Evolutionary conservation across 2,888 invertebrate genomes (phyloP).

Genomic region (Drosophila falleni): DNA sequence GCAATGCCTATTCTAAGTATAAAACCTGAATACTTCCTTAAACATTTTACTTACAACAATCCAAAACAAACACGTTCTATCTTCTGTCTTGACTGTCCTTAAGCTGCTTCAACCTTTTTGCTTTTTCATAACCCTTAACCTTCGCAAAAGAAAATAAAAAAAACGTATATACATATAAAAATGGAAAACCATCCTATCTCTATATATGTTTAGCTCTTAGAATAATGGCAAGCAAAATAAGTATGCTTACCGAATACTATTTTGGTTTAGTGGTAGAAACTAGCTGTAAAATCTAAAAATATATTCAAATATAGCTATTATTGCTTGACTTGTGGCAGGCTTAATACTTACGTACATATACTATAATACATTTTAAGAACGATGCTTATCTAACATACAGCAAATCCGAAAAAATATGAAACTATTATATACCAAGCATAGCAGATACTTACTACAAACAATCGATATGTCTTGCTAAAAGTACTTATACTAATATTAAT

Average conservation of each 20-base stretch:
- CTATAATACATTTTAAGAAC: conserved; percentile 53
- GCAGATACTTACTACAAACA: conserved; percentile 20
- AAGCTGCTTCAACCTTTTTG: conserved; percentile 40
- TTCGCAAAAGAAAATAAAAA: conserved; percentile 7
- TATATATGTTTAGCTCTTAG: conserved; percentile 67
- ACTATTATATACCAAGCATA: conserved; percentile 31
- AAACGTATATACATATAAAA: conserved; percentile 4
- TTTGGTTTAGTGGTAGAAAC: conserved; percentile 61
- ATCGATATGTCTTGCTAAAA: conserved; percentile 69
- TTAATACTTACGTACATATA: conserved; percentile 41
- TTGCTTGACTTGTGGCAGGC: conserved; percentile 65
- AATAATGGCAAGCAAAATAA: conserved; percentile 61
- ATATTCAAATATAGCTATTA: conserved; percentile 32
- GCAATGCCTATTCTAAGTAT: conserved; percentile 30
- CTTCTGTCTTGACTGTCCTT: conserved; percentile 40
- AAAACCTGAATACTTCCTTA: not conserved
- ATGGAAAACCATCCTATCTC: conserved; percentile 15
- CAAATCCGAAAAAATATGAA: conserved; percentile 36
- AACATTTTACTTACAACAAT: conserved; percentile 6
- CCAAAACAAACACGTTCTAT: conserved; percentile 20
- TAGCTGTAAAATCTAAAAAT: conserved; percentile 63
- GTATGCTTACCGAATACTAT: conserved; percentile 61
- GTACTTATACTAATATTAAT: conserved; percentile 39
- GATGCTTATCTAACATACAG: conserved; percentile 64
- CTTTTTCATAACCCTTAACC: conserved; percentile 43